phyloP scores from a whole-genome alignment of 2,797 vertebrate genomes.

The Alcedo atthis region DNA sequence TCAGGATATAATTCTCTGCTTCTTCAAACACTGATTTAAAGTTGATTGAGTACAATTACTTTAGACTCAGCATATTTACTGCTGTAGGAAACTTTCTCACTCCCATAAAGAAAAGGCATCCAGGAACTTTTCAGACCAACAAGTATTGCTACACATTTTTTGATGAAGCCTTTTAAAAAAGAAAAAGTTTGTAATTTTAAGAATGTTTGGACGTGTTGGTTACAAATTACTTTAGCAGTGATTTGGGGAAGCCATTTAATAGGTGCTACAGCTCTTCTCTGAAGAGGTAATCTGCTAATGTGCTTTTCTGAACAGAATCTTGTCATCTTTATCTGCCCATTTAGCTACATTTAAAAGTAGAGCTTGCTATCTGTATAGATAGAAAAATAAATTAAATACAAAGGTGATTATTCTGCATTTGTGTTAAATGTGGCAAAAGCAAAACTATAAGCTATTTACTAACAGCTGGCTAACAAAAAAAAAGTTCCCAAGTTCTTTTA shows the following conservation, averaged over 20 bases:
- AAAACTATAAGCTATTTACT: neutral
- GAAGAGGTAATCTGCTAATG: neutral
- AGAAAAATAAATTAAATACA: neutral
- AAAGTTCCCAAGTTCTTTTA: neutral
- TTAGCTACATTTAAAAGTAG: neutral
- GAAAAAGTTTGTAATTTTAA: neutral
- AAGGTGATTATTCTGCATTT: neutral
- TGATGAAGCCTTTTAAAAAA: neutral
- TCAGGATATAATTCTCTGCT: conserved; percentile 15
- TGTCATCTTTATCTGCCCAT: neutral
- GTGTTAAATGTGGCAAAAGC: neutral
- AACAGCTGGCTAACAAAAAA: neutral
- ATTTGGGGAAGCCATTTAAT: neutral
- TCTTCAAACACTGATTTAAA: conserved; percentile 35
- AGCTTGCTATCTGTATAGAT: neutral
- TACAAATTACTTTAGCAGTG: neutral
- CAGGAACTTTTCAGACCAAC: neutral
- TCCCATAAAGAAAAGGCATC: neutral
- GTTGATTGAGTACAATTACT: neutral
- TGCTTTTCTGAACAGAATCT: neutral
- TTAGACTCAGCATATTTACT: conserved; percentile 23
- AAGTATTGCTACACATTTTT: neutral
- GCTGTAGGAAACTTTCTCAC: conserved; percentile 4
- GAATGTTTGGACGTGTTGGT: neutral
- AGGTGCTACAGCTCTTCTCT: neutral